phyloP scores from a whole-genome alignment of 2,888 invertebrate species.

The Cremastinae sp. region DNA sequence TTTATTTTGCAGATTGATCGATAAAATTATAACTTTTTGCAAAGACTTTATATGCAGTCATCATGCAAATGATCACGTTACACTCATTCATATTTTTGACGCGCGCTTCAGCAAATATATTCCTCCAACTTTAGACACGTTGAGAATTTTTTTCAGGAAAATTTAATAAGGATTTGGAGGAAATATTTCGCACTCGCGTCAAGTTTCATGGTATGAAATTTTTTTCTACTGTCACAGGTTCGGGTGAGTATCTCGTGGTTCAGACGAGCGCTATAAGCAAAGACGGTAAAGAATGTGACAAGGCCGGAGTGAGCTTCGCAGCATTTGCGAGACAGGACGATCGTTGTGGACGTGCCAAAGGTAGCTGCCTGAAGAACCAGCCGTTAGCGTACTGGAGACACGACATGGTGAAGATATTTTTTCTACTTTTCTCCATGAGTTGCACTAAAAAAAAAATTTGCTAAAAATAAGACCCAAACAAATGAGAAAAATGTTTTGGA shows the following conservation, averaged over 20 bases:
- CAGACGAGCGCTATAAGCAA: slow-evolving; percentile 76
- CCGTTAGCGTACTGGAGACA: slow-evolving; percentile 81
- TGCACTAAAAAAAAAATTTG: too few relatives aligned
- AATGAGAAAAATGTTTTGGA: too few relatives aligned
- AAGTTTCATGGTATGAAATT: not conserved
- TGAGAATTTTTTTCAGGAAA: too few relatives aligned
- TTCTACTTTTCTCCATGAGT: slow-evolving; percentile 18
- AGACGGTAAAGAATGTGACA: slow-evolving; percentile 81
- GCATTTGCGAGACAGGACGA: slow-evolving; percentile 81
- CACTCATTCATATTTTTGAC: too few relatives aligned
- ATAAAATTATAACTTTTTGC: too few relatives aligned
- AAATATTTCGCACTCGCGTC: not conserved
- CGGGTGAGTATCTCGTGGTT: slow-evolving; percentile 80
- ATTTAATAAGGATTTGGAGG: too few relatives aligned
- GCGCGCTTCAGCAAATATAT: too few relatives aligned
- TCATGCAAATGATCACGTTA: too few relatives aligned
- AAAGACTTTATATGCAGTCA: too few relatives aligned
- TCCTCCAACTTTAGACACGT: too few relatives aligned
- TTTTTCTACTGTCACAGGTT: slow-evolving; percentile 63
- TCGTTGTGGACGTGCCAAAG: slow-evolving; percentile 77
- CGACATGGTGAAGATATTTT: slow-evolving; percentile 73
- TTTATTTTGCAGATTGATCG: too few relatives aligned
- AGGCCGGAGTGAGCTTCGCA: slow-evolving; percentile 81
- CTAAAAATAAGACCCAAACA: not conserved
- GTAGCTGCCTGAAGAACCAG: slow-evolving; percentile 81